Conservation (phyloP, 2,888 invertebrate species). For the Pollenia labialis region DNA sequence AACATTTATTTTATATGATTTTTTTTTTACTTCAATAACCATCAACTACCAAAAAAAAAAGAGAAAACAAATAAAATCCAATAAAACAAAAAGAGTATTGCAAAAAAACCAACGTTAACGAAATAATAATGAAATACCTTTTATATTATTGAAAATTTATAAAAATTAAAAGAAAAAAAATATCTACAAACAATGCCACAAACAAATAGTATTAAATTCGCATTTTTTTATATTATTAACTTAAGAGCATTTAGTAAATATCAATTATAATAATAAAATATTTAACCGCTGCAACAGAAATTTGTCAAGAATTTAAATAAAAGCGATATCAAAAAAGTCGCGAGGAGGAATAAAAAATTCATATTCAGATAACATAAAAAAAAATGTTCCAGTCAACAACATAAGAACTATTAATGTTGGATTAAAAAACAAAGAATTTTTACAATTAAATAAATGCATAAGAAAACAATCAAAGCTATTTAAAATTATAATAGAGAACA, state of each 20-base stretch:
- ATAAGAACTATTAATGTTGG: no score
- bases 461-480: no score
- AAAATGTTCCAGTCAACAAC: no score
- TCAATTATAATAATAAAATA: slow-evolving; percentile 67
- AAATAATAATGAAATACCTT: neutral
- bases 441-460: no score
- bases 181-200: slow-evolving; percentile 21
- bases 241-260: slow-evolving; percentile 66
- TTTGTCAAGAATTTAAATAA: slow-evolving; percentile 2
- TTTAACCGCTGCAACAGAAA: slow-evolving; percentile 57
- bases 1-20: slow-evolving; percentile 42
- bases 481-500: no score
- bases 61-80: slow-evolving; percentile 15
- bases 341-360: no score
- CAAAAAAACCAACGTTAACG: neutral
- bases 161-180: slow-evolving; percentile 24
- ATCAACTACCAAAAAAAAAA: slow-evolving; percentile 12
- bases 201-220: slow-evolving; percentile 26
- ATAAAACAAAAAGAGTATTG: slow-evolving; percentile 57
- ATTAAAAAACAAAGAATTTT: no score
- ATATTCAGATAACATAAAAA: no score
- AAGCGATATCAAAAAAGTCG: neutral
- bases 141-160: slow-evolving; percentile 25
- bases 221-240: slow-evolving; percentile 12
- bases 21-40: neutral